These are phyloP conservation scores for Egretta garzetta DNA, from an alignment of 2,113 vertebrate species.

Conservation along the genomic window DNA sequence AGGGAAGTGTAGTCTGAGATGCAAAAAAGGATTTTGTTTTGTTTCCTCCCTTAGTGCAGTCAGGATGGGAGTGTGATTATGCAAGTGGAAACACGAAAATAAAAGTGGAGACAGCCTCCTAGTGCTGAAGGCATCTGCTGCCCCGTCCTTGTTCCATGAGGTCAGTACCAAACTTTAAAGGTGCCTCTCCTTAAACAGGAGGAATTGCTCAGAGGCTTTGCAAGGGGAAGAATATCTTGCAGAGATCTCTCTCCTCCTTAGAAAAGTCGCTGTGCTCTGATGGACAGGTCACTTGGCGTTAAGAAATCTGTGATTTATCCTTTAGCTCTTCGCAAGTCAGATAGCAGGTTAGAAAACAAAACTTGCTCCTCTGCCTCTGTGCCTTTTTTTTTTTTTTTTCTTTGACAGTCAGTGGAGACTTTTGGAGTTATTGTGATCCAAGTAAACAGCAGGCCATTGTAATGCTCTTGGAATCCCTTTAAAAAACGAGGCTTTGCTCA, in stretches of 20 bases:
- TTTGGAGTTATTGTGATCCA: not conserved
- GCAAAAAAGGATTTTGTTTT: conserved; percentile 23
- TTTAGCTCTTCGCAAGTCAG: not conserved
- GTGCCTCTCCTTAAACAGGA: not conserved
- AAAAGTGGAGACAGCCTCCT: not conserved
- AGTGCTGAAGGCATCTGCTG: not conserved
- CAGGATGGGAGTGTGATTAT: not conserved
- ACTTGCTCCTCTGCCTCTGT: not conserved
- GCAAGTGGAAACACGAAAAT: conserved; percentile 20
- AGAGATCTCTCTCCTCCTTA: not conserved
- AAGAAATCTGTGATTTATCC: not conserved
- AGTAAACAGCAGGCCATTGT: not conserved
- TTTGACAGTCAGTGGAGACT: not conserved
- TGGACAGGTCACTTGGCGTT: not conserved
- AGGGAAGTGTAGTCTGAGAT: conserved; percentile 20
- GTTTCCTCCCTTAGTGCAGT: not conserved
- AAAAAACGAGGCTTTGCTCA: not conserved
- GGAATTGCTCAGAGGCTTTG: not conserved
- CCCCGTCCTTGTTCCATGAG: not conserved
- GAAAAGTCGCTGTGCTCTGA: not conserved
- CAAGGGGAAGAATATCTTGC: not conserved
- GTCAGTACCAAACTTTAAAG: not conserved
- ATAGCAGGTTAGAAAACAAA: not conserved
- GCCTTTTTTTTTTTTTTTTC: not conserved
- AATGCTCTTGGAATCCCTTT: not conserved